These are phyloP conservation scores for Plestiodon gilberti DNA, from an alignment of 2,113 vertebrate genomes.

Conservation along the genomic window DNA sequence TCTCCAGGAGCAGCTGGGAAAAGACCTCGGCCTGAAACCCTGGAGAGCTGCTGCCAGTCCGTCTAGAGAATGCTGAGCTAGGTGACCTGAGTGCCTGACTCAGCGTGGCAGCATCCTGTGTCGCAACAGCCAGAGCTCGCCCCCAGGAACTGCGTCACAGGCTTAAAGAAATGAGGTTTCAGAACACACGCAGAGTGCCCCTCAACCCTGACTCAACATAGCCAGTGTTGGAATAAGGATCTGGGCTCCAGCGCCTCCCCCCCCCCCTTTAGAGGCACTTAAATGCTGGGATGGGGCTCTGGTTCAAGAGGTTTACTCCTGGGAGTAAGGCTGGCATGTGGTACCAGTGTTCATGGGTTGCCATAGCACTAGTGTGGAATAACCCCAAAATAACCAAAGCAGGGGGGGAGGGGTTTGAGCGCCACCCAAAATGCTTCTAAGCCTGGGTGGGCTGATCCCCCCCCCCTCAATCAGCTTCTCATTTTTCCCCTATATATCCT, in stretches of 20 bases:
- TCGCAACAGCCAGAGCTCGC: background rate
- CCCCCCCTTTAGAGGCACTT: rapidly evolving
- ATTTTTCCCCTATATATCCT: background rate
- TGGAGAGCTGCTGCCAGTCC: too few relatives aligned
- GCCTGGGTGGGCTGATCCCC: background rate
- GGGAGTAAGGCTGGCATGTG: background rate
- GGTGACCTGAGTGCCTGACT: too few relatives aligned
- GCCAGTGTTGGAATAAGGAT: background rate
- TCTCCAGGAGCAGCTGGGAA: too few relatives aligned
- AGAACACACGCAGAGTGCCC: background rate
- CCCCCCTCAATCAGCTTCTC: background rate
- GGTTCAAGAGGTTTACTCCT: background rate
- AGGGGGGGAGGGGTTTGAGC: background rate
- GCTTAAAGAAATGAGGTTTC: background rate
- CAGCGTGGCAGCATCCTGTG: too few relatives aligned
- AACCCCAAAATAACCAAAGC: conserved; percentile 15
- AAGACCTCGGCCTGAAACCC: too few relatives aligned
- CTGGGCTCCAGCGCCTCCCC: background rate
- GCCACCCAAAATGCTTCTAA: background rate
- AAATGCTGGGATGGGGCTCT: background rate
- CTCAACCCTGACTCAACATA: background rate
- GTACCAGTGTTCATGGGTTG: rapidly evolving
- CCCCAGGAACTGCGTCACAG: background rate
- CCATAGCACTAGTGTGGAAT: background rate
- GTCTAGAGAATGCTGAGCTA: too few relatives aligned